Conservation (phyloP, 2,797 vertebrate genomes). For the Rhynchonycteris naso region DNA sequence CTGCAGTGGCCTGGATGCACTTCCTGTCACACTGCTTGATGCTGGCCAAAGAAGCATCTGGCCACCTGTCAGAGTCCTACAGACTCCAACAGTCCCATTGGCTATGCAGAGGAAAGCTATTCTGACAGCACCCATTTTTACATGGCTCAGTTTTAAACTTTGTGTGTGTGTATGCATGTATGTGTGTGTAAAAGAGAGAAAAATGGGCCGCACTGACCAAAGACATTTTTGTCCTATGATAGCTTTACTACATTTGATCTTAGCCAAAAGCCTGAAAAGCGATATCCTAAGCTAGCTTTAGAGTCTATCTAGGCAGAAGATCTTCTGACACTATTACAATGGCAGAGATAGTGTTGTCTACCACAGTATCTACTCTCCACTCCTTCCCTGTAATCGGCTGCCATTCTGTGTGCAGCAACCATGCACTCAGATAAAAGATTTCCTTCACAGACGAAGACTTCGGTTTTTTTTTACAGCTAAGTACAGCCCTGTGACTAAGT, state of each 20-base stretch:
- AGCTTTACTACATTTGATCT: background rate
- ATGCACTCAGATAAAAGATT: background rate
- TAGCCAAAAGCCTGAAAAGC: background rate
- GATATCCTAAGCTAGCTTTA: background rate
- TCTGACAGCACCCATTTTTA: background rate
- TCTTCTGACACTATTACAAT: background rate
- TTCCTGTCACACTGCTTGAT: background rate
- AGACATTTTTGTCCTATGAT: slow-evolving; percentile 3
- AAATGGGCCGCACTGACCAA: background rate
- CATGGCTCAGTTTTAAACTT: background rate
- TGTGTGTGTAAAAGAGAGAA: background rate
- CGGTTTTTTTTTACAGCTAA: background rate
- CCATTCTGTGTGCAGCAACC: background rate
- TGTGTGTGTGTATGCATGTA: background rate
- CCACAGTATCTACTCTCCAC: background rate
- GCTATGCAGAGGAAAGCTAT: background rate
- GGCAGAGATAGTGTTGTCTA: background rate
- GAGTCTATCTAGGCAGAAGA: background rate
- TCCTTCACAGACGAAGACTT: background rate
- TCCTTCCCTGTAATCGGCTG: background rate
- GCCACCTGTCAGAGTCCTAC: background rate
- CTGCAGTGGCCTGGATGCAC: background rate
- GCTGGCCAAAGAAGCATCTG: background rate
- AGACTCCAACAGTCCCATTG: background rate
- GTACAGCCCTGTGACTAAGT: background rate